phyloP scores from a whole-genome alignment of 2,888 invertebrate species.

The Agonopterix alstromeriana region DNA sequence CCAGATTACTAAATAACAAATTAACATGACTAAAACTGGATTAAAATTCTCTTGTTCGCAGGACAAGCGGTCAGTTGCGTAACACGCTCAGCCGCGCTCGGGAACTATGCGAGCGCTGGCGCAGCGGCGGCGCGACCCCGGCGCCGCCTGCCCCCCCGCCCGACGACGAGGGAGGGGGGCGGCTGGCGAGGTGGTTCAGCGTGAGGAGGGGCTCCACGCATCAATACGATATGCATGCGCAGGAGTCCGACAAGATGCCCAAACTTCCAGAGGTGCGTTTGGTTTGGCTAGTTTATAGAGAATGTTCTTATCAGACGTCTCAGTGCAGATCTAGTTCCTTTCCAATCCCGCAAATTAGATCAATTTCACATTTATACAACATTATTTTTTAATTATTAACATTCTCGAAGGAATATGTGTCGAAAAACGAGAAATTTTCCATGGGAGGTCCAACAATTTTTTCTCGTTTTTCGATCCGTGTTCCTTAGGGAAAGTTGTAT shows the following conservation, averaged over 20 bases:
- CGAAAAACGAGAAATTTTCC: too few species aligned
- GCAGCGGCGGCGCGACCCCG: conserved; percentile 59
- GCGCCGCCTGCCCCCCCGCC: conserved; percentile 60
- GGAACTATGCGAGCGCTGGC: conserved; percentile 90
- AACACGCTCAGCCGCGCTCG: conserved; percentile 89
- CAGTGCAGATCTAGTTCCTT: too few species aligned
- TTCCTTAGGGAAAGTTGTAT: too few species aligned
- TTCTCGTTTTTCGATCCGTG: too few species aligned
- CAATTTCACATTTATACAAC: too few species aligned
- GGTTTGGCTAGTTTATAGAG: not conserved
- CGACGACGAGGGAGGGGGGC: conserved; percentile 81
- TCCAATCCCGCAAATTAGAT: too few species aligned
- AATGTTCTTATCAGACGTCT: not conserved
- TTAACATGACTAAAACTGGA: not conserved
- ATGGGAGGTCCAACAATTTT: too few species aligned
- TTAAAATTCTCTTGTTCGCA: conserved; percentile 32
- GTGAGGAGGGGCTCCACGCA: conserved; percentile 88
- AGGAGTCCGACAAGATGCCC: conserved; percentile 82
- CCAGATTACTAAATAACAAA: too few species aligned
- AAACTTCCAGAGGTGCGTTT: conserved; percentile 84
- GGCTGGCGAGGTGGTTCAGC: conserved; percentile 92
- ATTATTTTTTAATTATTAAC: too few species aligned
- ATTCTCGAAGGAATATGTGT: too few species aligned
- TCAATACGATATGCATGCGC: conserved; percentile 83
- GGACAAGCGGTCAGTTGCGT: conserved; percentile 86